phyloP scores from a whole-genome alignment of 2,113 vertebrate genomes.

The Rhynchomys soricoides region DNA sequence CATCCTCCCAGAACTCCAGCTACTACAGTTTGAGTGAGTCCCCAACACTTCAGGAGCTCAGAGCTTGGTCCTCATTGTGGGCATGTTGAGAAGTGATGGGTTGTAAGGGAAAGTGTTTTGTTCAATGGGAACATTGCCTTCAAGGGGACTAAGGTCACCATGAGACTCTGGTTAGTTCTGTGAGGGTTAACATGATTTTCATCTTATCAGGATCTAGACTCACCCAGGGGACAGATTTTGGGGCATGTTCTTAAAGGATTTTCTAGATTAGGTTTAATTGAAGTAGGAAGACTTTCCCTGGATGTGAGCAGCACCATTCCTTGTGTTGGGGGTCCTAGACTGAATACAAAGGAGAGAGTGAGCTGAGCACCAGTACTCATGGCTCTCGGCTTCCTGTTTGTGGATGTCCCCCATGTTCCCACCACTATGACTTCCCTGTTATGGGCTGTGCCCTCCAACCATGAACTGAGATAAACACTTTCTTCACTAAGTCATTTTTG shows the following conservation, averaged over 20 bases:
- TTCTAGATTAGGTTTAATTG: not conserved
- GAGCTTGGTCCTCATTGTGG: not conserved
- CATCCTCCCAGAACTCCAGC: not conserved
- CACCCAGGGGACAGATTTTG: not conserved
- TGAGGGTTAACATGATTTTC: not conserved
- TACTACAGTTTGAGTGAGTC: not conserved
- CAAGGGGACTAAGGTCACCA: not conserved
- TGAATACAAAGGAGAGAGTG: not conserved
- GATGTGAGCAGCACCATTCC: too few relatives aligned
- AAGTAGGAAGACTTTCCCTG: not conserved
- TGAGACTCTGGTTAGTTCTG: not conserved
- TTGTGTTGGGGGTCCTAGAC: too few relatives aligned
- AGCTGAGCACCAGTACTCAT: not conserved
- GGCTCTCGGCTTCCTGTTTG: not conserved
- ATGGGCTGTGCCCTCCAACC: not conserved
- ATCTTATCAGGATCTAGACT: not conserved
- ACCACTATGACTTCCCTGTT: not conserved
- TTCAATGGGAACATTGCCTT: not conserved
- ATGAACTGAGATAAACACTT: not conserved
- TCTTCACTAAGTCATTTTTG: not conserved
- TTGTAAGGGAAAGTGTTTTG: not conserved
- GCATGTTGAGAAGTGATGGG: too few relatives aligned
- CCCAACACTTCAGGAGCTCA: not conserved
- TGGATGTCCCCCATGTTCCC: not conserved
- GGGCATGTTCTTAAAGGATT: not conserved